Percentiles rank a stretch among this genome's conserved stretches.
Evolutionary conservation across 2,888 invertebrate species (phyloP).

Genomic region (Oligia fasciuncula): DNA sequence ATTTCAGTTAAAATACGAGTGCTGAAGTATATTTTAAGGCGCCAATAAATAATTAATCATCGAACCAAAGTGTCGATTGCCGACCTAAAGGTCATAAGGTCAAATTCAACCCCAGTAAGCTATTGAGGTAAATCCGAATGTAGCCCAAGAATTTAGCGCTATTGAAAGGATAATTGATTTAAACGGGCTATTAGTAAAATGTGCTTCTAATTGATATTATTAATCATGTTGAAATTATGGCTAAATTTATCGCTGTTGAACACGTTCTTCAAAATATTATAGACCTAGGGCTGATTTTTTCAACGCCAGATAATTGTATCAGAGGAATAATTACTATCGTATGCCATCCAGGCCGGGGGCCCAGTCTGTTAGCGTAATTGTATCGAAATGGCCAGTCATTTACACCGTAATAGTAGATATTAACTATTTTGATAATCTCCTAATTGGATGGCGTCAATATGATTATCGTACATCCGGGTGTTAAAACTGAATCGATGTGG

Average conservation of each 20-base stretch:
- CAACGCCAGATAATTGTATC: too few relatives aligned
- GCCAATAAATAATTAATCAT: slow-evolving; percentile 1
- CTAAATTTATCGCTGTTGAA: neutral
- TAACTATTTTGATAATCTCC: neutral
- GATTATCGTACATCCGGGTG: neutral
- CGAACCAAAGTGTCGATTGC: neutral
- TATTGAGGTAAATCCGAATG: slow-evolving; percentile 38
- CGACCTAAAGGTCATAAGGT: slow-evolving; percentile 14
- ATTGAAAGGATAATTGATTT: slow-evolving; percentile 50
- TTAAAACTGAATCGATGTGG: neutral
- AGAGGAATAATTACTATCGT: too few relatives aligned
- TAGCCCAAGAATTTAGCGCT: slow-evolving; percentile 18
- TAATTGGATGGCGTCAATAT: slow-evolving; percentile 4
- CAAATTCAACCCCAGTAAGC: slow-evolving; percentile 3
- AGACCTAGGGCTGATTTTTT: too few relatives aligned
- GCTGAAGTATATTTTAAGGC: neutral
- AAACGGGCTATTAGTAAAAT: slow-evolving; percentile 30
- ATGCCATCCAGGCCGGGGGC: neutral
- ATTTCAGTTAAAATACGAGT: neutral
- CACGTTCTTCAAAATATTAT: slow-evolving; percentile 2
- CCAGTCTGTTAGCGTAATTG: neutral
- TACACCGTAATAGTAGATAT: neutral
- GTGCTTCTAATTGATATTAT: slow-evolving; percentile 25
- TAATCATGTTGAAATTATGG: neutral
- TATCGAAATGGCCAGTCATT: neutral